Percentiles rank a stretch among this genome's conserved stretches.
Evolutionary conservation across 2,888 invertebrate species (phyloP).

Genomic region (Yponomeuta malinellus): DNA sequence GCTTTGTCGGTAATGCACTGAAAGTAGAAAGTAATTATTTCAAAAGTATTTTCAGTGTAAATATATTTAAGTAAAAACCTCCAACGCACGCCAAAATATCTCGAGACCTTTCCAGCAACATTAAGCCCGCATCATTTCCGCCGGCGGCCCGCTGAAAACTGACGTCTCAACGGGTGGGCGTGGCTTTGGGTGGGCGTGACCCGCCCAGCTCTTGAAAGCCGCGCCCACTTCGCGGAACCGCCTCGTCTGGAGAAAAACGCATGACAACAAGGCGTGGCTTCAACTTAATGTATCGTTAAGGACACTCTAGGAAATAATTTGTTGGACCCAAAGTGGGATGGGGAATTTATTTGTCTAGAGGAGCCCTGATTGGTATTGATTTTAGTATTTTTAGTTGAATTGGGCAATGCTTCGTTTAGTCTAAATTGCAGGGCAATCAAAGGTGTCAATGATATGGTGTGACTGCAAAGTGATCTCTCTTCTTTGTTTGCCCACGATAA

Average conservation of each 20-base stretch:
- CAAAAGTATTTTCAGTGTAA: no score
- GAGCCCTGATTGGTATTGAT: conserved; percentile 17
- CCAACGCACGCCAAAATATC: background rate
- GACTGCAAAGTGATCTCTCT: no score
- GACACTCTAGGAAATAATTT: conserved; percentile 73
- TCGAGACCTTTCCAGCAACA: conserved; percentile 4
- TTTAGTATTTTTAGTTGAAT: conserved; percentile 10
- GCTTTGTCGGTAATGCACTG: no score
- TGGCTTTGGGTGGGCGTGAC: conserved; percentile 51
- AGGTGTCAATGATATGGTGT: no score
- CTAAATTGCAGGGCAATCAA: no score
- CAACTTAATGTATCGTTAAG: conserved; percentile 63
- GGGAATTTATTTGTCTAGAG: conserved; percentile 47
- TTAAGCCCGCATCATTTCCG: conserved; percentile 45
- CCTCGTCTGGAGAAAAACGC: conserved; percentile 49
- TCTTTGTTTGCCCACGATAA: no score
- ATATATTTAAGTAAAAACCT: no score
- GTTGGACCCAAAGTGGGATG: conserved; percentile 61
- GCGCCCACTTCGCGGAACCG: conserved; percentile 48
- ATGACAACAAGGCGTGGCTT: conserved; percentile 63
- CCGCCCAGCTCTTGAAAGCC: conserved; percentile 31
- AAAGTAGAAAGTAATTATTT: no score
- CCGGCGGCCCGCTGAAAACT: conserved; percentile 58
- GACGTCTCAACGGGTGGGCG: conserved; percentile 60
- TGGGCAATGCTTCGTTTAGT: background rate